Percentiles rank a stretch among this genome's conserved stretches.
phyloP scores from a whole-genome alignment of 2,888 invertebrate genomes.

The Eremobia ochroleuca region DNA sequence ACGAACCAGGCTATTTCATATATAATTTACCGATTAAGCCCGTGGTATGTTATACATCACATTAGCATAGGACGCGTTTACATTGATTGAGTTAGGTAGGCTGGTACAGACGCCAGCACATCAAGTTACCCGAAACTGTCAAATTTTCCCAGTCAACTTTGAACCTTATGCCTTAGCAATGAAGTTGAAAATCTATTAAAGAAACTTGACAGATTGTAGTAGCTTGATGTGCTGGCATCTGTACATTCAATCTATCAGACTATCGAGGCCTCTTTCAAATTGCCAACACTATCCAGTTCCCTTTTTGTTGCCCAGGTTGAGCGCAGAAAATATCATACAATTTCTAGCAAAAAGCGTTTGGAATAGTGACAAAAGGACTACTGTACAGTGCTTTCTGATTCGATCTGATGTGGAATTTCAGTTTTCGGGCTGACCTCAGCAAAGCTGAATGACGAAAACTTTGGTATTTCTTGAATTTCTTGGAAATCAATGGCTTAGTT shows the following conservation, averaged over 20 bases:
- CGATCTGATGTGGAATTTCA: not conserved
- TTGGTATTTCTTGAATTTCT: not conserved
- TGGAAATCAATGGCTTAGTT: not conserved
- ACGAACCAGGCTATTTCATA: slow-evolving; percentile 53
- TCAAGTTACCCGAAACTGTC: too few relatives aligned
- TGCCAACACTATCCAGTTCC: not conserved
- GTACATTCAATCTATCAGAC: not conserved
- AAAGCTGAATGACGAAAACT: too few relatives aligned
- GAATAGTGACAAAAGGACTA: not conserved
- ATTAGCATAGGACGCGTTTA: slow-evolving; percentile 55
- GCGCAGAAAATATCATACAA: not conserved
- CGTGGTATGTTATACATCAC: slow-evolving; percentile 42
- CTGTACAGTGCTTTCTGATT: not conserved
- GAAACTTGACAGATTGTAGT: too few relatives aligned
- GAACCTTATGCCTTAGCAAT: too few relatives aligned
- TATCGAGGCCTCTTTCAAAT: not conserved
- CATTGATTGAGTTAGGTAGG: slow-evolving; percentile 15
- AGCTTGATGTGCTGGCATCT: too few relatives aligned
- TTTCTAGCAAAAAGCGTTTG: not conserved
- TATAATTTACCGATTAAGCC: slow-evolving; percentile 64
- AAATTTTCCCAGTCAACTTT: too few relatives aligned
- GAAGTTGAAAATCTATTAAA: too few relatives aligned
- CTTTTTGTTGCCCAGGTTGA: not conserved
- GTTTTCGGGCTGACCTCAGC: too few relatives aligned
- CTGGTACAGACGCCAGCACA: too few relatives aligned